phyloP scores from a whole-genome alignment of 2,797 vertebrate species.

The Anabacerthia variegaticeps region DNA sequence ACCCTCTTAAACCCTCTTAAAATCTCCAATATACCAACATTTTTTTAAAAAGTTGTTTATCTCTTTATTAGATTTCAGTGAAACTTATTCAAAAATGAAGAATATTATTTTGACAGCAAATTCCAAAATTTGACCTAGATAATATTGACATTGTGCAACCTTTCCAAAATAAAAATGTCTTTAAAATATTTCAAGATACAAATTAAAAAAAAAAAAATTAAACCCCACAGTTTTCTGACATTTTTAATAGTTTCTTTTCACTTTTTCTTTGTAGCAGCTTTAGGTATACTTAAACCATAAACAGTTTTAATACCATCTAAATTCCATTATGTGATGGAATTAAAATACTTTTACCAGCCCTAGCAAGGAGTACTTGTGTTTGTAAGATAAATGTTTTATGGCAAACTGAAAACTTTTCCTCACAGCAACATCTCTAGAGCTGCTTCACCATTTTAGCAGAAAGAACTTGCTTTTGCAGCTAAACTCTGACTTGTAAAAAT shows the following conservation, averaged over 20 bases:
- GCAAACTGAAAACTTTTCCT: neutral
- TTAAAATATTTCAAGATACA: neutral
- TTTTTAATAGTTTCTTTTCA: neutral
- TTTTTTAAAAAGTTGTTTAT: neutral
- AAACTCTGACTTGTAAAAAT: constrained; percentile 24
- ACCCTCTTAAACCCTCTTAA: neutral
- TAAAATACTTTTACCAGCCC: constrained; percentile 9
- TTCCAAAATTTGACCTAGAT: neutral
- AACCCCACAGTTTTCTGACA: neutral
- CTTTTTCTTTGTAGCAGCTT: neutral
- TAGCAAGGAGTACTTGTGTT: constrained; percentile 9
- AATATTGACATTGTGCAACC: neutral
- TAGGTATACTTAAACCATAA: neutral
- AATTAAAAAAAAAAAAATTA: neutral
- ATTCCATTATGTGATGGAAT: neutral
- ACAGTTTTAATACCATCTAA: neutral
- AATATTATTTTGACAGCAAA: neutral
- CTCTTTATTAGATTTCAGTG: neutral
- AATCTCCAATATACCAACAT: neutral
- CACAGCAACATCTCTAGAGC: neutral
- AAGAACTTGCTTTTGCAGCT: constrained; percentile 3
- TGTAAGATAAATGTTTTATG: constrained; percentile 4
- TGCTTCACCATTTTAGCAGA: constrained; percentile 6
- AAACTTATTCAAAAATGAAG: neutral
- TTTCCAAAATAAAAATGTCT: neutral